Base-by-base conservation (phyloP, 2,797 vertebrate genomes). In the Kryptolebias ocellatus region DNA sequence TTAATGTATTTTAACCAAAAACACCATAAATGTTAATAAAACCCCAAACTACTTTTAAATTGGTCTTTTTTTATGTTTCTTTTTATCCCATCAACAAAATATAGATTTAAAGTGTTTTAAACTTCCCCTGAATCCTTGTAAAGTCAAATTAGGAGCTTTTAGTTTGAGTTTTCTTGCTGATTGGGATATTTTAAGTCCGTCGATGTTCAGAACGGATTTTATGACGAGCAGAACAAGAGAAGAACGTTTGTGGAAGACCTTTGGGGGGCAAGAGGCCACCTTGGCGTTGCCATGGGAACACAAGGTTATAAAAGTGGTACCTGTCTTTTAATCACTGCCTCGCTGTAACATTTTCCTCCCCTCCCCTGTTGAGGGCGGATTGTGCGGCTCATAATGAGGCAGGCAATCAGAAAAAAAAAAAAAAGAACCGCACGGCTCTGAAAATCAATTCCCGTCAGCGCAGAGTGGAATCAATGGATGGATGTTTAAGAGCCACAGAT, bases 271-370 rank as follows among this genome's bases (percentile, higher is more conserved):
- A 37, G 66, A 67, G 67, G 66, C 59, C 55, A 15, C 56, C 52
- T 37, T 42, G 64, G 70, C 11, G 84, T 83, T 84, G 74, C 83
- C 85, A 80, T 81, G 80, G 87, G 64, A 87, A 90, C 79, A 0
- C 4, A 39, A 64, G 2, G 61, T 61, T 59, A 78, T 72, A 78
- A 84, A 82, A 84, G 67, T 27, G 63, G 77, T 72, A 78, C 77
- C 67, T 51, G 74, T 85, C 67, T 80, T 79, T 84, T 78, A 87
- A 80, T 85, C 67, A 79, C 57, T 5, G 3, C 55, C 10, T 49
- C 2, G 34, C 70, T 47, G 24, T 9, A 66, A 60, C 50, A 7
- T 18, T 46, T 50, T 24, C 44, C 42, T 45, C 9, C 28, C 14
- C 59, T 27, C 29, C 39, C 28, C 39, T n/a, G 52, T 53, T 39